Evolutionary conservation across 2,888 invertebrate species (phyloP).

Genomic region (Euplexia lucipara): DNA sequence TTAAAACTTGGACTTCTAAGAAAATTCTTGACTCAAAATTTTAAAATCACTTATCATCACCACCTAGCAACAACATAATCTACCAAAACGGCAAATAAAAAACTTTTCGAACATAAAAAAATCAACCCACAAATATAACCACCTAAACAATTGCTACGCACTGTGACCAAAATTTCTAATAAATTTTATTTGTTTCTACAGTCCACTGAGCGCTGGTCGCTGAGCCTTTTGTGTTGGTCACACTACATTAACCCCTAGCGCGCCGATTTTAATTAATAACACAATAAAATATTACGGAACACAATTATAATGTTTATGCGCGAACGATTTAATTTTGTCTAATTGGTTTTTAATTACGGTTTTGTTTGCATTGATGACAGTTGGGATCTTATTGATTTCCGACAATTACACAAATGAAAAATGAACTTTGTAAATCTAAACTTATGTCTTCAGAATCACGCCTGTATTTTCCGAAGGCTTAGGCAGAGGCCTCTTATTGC

Average conservation of each 20-base stretch:
- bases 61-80: no score
- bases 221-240: conserved; percentile 56
- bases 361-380: conserved; percentile 10
- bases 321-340: conserved; percentile 34
- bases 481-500: no score
- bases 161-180: conserved; percentile 54
- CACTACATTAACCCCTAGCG: conserved; percentile 57
- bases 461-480: no score
- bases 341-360: conserved; percentile 16
- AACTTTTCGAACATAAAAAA: background rate
- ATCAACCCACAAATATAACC: conserved; percentile 19
- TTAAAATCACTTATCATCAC: no score
- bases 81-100: background rate
- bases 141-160: conserved; percentile 45
- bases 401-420: background rate
- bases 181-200: conserved; percentile 60
- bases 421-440: background rate
- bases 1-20: no score
- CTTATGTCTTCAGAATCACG: no score
- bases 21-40: no score
- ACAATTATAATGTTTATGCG: conserved; percentile 48
- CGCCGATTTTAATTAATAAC: conserved; percentile 61
- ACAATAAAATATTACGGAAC: conserved; percentile 52
- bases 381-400: background rate
- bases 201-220: conserved; percentile 44